These are phyloP conservation scores for Oenanthe melanoleuca DNA, from an alignment of 2,113 vertebrate genomes.

Conservation along the genomic window DNA sequence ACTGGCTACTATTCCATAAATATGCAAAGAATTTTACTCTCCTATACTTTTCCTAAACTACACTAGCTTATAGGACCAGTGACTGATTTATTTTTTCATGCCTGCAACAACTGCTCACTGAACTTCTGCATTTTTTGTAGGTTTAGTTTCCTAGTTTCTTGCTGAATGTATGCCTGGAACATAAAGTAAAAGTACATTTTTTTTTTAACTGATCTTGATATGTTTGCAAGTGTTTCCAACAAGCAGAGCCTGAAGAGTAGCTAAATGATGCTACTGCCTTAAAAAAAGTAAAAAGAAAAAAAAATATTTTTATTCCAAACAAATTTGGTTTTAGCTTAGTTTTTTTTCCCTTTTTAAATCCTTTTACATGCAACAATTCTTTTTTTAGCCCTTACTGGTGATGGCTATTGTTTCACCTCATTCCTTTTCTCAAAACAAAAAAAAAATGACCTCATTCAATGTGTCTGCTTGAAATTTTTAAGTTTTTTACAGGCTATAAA, in stretches of 20 bases:
- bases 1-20: not conserved
- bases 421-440: not conserved
- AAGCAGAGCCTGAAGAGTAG: not conserved
- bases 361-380: not conserved
- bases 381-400: not conserved
- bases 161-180: not conserved
- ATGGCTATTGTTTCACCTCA: not conserved
- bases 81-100: not conserved
- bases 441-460: not conserved
- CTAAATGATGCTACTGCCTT: not conserved
- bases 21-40: not conserved
- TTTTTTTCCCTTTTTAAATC: not conserved
- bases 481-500: not conserved
- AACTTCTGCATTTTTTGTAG: not conserved
- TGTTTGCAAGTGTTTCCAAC: not conserved
- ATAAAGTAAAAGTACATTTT: not conserved
- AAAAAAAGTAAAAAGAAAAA: not conserved
- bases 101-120: not conserved
- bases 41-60: not conserved
- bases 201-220: not conserved
- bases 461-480: not conserved
- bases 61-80: not conserved
- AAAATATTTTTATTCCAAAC: not conserved
- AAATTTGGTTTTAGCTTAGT: rapidly evolving
- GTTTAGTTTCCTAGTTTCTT: not conserved